Conservation (phyloP, 1,140 invertebrate genomes). For the Achatina immaculata region DNA sequence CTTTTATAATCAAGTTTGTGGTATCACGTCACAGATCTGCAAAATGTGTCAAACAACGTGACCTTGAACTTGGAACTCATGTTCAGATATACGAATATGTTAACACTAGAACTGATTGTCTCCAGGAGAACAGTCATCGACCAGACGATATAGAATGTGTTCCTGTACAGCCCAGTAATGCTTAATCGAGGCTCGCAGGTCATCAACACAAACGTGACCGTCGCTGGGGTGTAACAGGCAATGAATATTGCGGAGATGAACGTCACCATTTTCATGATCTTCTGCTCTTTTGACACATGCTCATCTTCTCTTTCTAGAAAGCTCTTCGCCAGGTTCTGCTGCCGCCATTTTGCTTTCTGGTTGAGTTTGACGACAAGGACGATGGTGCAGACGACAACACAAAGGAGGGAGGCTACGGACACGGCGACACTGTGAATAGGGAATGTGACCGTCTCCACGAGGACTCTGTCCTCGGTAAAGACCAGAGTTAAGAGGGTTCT, state of each 20-base stretch:
- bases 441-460: not conserved
- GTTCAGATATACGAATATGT: not conserved
- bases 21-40: no score
- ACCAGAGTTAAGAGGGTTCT: not conserved
- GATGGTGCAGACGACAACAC: not conserved
- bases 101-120: not conserved
- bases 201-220: not conserved
- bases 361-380: not conserved
- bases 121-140: not conserved
- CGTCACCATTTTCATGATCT: not conserved
- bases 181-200: not conserved
- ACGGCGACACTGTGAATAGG: not conserved
- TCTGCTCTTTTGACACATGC: not conserved
- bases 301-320: not conserved
- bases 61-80: not conserved
- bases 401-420: not conserved
- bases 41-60: not conserved
- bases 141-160: not conserved
- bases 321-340: not conserved
- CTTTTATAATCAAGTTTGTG: no score
- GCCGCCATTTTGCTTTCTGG: conserved; percentile 2
- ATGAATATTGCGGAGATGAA: not conserved
- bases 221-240: not conserved
- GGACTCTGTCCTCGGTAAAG: not conserved
- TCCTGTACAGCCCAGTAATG: not conserved